A percentile compares a stretch with the other conserved stretches of the same genome.
Evolutionary conservation across 2,113 vertebrate genomes (phyloP).

Genomic region (Hemicordylus capensis): DNA sequence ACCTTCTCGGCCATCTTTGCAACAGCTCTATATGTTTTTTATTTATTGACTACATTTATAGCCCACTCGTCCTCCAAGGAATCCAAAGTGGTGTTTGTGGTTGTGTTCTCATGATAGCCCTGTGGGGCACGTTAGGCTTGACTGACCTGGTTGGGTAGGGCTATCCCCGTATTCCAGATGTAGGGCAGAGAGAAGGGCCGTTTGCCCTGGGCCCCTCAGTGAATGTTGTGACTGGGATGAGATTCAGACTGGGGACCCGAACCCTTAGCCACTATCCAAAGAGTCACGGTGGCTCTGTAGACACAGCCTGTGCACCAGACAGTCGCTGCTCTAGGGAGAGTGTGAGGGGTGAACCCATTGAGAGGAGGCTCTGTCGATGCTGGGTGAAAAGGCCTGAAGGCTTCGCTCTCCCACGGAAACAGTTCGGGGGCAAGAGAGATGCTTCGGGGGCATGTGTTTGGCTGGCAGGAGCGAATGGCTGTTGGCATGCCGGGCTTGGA

Average conservation of each 20-base stretch:
- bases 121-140: background rate
- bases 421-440: slow-evolving; percentile 20
- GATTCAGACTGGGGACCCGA: background rate
- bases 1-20: too few species aligned
- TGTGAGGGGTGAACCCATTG: background rate
- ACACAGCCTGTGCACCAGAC: too few species aligned
- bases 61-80: too few species aligned
- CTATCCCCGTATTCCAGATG: background rate
- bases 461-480: background rate
- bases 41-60: too few species aligned
- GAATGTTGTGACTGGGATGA: background rate
- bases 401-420: slow-evolving; percentile 26
- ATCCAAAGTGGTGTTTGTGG: too few species aligned
- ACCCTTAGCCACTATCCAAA: background rate
- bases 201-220: background rate
- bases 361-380: background rate
- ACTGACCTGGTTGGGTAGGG: too few species aligned
- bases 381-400: slow-evolving; percentile 6
- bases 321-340: background rate
- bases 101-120: background rate
- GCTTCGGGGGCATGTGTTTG: background rate
- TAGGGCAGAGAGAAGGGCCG: background rate
- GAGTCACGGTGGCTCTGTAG: background rate
- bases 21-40: too few species aligned
- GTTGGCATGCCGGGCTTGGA: background rate